A percentile compares a stretch with the other conserved stretches of the same genome.
These are phyloP conservation scores for Lacerta bilineata DNA, from an alignment of 2,797 vertebrate genomes.

Conservation along the genomic window DNA sequence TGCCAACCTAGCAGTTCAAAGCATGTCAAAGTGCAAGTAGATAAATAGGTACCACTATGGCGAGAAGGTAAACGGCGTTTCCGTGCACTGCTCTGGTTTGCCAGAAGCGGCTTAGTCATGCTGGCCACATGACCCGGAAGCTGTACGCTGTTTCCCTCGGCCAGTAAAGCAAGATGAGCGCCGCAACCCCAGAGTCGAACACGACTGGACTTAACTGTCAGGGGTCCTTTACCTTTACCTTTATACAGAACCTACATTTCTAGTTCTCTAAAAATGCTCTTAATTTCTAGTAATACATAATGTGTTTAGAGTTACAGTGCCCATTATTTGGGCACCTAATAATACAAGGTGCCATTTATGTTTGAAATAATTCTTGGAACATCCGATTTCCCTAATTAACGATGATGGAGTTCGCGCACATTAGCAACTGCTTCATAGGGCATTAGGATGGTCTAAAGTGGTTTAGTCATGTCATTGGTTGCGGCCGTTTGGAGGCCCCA, in stretches of 20 bases:
- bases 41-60: too few species aligned
- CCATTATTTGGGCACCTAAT: not conserved
- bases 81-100: too few species aligned
- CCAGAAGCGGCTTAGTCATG: too few species aligned
- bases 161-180: too few species aligned
- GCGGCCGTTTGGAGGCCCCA: not conserved
- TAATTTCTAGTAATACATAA: not conserved
- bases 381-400: not conserved
- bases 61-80: too few species aligned
- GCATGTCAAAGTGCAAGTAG: too few species aligned
- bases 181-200: too few species aligned
- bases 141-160: too few species aligned
- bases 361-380: constrained; percentile 1
- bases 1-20: too few species aligned
- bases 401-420: not conserved
- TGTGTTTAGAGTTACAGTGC: not conserved
- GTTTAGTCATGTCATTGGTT: not conserved
- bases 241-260: not conserved
- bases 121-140: too few species aligned
- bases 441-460: not conserved
- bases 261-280: not conserved
- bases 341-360: not conserved
- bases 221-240: too few species aligned
- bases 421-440: not conserved
- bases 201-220: too few species aligned